A percentile compares a stretch with the other conserved stretches of the same genome.
Conservation (phyloP, 2,113 vertebrate genomes). For the Dicrurus megarhynchus region DNA sequence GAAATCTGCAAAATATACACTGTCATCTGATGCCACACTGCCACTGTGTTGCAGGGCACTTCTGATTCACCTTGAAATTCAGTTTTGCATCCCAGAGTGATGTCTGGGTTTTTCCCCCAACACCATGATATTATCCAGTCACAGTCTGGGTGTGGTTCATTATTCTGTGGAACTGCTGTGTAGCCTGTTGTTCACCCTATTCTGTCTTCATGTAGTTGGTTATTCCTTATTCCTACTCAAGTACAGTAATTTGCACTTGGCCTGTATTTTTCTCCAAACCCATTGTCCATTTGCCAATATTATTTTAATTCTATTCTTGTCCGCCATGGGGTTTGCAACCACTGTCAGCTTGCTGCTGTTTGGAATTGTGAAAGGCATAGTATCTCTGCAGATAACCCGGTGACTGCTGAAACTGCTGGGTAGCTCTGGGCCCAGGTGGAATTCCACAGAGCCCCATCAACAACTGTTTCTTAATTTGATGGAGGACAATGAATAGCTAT, state of each 20-base stretch:
- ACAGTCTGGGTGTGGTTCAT: not conserved
- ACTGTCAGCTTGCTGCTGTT: not conserved
- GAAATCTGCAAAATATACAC: not conserved
- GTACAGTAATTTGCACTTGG: not conserved
- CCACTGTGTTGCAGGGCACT: not conserved
- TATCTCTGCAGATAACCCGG: not conserved
- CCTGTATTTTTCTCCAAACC: not conserved
- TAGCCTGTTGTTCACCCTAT: not conserved
- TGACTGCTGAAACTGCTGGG: not conserved
- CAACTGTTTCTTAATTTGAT: not conserved
- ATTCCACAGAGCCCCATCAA: fast-evolving
- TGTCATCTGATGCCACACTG: not conserved
- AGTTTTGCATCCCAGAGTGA: not conserved
- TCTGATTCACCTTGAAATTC: not conserved
- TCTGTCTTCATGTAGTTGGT: not conserved
- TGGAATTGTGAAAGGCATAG: not conserved
- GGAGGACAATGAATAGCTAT: not conserved
- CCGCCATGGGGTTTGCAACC: not conserved
- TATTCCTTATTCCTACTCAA: not conserved
- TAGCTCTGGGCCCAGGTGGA: not conserved
- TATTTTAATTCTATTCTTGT: not conserved
- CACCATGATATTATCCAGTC: not conserved
- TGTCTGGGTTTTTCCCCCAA: not conserved
- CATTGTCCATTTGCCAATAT: not conserved
- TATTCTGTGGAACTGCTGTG: not conserved